Evolutionary conservation across 1,140 invertebrate species (phyloP).

Genomic region (Atta cephalotes): DNA sequence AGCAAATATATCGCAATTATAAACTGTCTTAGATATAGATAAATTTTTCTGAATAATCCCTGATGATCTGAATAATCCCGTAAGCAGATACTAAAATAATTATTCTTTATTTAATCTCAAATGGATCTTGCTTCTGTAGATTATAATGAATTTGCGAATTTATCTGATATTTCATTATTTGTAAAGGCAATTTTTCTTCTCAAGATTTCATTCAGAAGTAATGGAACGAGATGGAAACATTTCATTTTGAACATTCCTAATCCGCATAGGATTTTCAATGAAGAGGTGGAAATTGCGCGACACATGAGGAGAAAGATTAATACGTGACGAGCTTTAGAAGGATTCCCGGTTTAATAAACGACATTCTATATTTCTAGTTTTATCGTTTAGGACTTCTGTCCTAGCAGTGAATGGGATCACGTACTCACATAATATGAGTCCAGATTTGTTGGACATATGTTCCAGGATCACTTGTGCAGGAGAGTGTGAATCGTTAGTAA

Average conservation of each 20-base stretch:
- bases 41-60: background rate
- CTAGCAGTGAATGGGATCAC: slow-evolving; percentile 38
- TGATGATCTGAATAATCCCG: too few species aligned
- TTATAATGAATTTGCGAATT: slow-evolving; percentile 19
- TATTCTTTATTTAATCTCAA: background rate
- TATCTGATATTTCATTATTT: slow-evolving; percentile 18
- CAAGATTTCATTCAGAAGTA: background rate
- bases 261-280: background rate
- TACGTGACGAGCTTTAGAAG: slow-evolving; percentile 15
- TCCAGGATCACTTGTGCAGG: slow-evolving; percentile 11
- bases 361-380: slow-evolving; percentile 16
- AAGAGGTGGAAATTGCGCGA: slow-evolving; percentile 26
- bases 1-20: background rate
- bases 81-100: background rate
- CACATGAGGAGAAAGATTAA: slow-evolving; percentile 8
- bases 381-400: slow-evolving; percentile 30
- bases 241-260: slow-evolving; percentile 3
- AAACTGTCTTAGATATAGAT: background rate
- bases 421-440: slow-evolving; percentile 44
- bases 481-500: slow-evolving; percentile 21
- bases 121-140: background rate
- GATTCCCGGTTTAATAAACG: background rate
- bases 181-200: slow-evolving; percentile 3
- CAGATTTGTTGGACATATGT: slow-evolving; percentile 44
- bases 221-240: background rate